phyloP scores from a whole-genome alignment of 2,113 vertebrate species.

The Syngnathoides biaculeatus region DNA sequence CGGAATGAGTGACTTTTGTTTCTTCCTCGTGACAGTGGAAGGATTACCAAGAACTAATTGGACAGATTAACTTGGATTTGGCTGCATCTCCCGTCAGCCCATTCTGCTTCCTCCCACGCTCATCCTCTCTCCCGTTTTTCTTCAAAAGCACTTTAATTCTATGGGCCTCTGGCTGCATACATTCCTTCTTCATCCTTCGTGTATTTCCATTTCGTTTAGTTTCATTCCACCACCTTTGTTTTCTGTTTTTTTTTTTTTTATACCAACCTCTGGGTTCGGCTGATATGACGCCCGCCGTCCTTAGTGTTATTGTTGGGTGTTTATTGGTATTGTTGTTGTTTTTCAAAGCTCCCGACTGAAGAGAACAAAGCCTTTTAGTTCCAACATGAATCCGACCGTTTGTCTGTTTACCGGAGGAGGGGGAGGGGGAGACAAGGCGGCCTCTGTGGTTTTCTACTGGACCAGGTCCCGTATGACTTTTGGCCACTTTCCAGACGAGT shows the following conservation, averaged over 20 bases:
- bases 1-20: slow-evolving; percentile 36
- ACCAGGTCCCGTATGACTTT: slow-evolving; percentile 49
- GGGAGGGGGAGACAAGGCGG: slow-evolving; percentile 51
- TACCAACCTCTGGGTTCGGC: slow-evolving; percentile 65
- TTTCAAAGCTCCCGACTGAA: slow-evolving; percentile 67
- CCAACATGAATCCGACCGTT: slow-evolving; percentile 67
- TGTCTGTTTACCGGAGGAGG: slow-evolving; percentile 56
- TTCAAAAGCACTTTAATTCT: slow-evolving; percentile 12
- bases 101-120: slow-evolving; percentile 21
- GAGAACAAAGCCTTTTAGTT: slow-evolving; percentile 72
- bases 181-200: slow-evolving; percentile 16
- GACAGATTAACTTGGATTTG: slow-evolving; percentile 67
- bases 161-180: slow-evolving; percentile 23
- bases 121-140: slow-evolving; percentile 1
- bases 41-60: slow-evolving; percentile 70
- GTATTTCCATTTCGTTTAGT: slow-evolving; percentile 48
- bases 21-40: slow-evolving; percentile 57
- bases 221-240: slow-evolving; percentile 58
- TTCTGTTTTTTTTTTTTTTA: slow-evolving; percentile 51
- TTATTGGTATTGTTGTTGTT: slow-evolving; percentile 71
- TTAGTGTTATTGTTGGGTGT: slow-evolving; percentile 61
- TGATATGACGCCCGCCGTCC: slow-evolving; percentile 60
- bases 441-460: slow-evolving; percentile 65
- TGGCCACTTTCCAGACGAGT: slow-evolving; percentile 62
- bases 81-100: slow-evolving; percentile 56